Conservation (phyloP, 2,888 invertebrate genomes). For the Drosophila paranaensis region DNA sequence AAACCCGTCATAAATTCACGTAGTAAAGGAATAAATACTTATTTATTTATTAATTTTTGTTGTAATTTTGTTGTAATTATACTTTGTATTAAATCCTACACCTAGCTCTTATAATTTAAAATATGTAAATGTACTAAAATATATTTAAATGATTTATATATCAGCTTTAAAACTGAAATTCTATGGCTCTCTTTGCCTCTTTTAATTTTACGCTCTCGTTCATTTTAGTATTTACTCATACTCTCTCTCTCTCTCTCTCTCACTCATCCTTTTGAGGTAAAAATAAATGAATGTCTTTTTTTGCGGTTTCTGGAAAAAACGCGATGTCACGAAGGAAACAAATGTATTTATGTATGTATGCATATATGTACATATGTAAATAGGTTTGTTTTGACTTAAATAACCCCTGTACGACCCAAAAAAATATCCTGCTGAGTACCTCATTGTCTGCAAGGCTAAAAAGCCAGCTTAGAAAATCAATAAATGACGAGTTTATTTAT, state of each 20-base stretch:
- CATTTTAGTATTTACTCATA: background rate
- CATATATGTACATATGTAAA: background rate
- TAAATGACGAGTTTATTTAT: background rate
- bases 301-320: conserved; percentile 1
- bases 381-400: background rate
- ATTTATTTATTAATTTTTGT: background rate
- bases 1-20: background rate
- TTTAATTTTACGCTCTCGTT: background rate
- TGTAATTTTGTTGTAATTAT: background rate
- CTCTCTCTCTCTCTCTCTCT: background rate
- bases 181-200: background rate
- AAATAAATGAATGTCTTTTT: background rate
- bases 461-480: background rate
- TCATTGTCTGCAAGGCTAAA: background rate
- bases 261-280: background rate
- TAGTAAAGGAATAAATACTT: background rate
- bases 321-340: background rate
- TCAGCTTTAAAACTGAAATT: background rate
- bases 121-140: background rate
- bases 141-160: background rate
- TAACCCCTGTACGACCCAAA: background rate
- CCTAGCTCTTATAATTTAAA: background rate
- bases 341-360: background rate
- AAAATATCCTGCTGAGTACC: background rate
- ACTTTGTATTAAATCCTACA: background rate